These are phyloP conservation scores for Eurosta solidaginis DNA, from an alignment of 1,140 invertebrate species.

Conservation along the genomic window DNA sequence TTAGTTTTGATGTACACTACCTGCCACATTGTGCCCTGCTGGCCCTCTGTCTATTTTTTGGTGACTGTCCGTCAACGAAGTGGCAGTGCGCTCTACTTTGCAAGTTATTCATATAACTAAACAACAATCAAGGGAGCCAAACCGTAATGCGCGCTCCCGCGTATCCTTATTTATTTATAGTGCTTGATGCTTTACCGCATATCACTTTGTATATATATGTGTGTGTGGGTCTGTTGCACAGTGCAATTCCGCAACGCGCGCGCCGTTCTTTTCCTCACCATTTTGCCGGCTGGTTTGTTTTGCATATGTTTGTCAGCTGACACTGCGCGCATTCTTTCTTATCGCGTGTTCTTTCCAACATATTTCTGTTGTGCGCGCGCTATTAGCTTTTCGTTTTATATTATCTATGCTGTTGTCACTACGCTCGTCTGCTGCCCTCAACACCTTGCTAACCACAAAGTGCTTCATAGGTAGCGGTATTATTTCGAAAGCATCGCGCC, in stretches of 20 bases:
- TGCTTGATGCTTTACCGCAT: not conserved
- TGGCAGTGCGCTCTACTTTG: conserved; percentile 20
- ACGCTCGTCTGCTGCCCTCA: not conserved
- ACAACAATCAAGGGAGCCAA: not conserved
- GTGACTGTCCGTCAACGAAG: not conserved
- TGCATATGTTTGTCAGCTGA: not conserved
- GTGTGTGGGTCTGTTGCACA: too few relatives aligned
- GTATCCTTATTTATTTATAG: too few relatives aligned
- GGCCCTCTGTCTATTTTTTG: not conserved
- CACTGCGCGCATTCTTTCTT: not conserved
- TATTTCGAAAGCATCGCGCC: not conserved
- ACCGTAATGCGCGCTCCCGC: not conserved
- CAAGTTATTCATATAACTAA: not conserved
- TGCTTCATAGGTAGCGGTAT: not conserved
- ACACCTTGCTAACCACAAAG: not conserved
- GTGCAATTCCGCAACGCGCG: not conserved
- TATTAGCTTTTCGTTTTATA: not conserved
- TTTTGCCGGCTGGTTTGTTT: not conserved
- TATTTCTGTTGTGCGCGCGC: not conserved
- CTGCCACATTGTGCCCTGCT: conserved; percentile 5
- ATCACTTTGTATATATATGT: too few relatives aligned
- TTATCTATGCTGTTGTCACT: not conserved
- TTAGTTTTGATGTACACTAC: conserved; percentile 18
- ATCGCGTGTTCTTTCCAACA: not conserved
- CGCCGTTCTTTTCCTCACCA: not conserved